These are phyloP conservation scores for Glaucomys volans DNA, from an alignment of 2,113 vertebrate species.

Conservation along the genomic window DNA sequence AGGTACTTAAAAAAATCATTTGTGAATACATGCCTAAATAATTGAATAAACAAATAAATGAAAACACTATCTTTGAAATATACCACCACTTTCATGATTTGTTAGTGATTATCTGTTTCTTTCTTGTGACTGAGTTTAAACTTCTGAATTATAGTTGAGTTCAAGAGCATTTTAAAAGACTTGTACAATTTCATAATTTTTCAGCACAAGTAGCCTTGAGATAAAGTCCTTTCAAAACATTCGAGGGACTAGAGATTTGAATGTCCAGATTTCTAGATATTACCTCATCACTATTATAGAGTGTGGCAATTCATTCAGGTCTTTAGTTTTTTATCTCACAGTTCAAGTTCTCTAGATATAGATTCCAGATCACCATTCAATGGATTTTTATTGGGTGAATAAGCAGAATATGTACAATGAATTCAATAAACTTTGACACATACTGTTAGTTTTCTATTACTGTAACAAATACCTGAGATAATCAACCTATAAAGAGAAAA, in stretches of 20 bases:
- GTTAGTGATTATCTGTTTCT: background rate
- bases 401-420: background rate
- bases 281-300: background rate
- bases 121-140: constrained; percentile 22
- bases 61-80: constrained; percentile 15
- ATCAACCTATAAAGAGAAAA: background rate
- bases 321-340: background rate
- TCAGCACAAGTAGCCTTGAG: background rate
- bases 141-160: background rate
- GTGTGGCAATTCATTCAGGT: background rate
- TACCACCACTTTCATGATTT: background rate
- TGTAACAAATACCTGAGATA: background rate
- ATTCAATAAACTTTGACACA: background rate
- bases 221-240: constrained; percentile 12
- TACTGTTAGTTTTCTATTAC: background rate
- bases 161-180: background rate
- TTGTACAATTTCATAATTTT: background rate
- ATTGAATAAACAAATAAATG: constrained; percentile 4
- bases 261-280: background rate
- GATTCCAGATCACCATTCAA: background rate
- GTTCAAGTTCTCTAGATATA: background rate
- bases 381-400: background rate
- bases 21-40: background rate
- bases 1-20: background rate
- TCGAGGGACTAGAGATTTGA: background rate